A percentile compares a stretch with the other conserved stretches of the same genome.
phyloP scores from a whole-genome alignment of 2,113 vertebrate species.

The Perognathus longimembris region DNA sequence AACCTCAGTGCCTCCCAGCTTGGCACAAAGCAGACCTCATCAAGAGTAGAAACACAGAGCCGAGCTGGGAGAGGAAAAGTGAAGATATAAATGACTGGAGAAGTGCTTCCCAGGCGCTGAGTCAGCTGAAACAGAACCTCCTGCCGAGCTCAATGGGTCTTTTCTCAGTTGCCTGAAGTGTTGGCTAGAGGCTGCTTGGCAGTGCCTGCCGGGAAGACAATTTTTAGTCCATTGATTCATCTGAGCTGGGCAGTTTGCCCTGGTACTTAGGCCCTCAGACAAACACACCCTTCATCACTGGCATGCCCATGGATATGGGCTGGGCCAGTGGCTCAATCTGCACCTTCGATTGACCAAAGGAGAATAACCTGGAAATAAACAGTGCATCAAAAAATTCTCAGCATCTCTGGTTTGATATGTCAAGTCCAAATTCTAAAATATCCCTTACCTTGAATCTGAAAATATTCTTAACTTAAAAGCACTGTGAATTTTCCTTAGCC shows the following conservation, averaged over 20 bases:
- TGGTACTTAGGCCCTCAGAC: slow-evolving; percentile 73
- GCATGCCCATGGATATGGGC: slow-evolving; percentile 8
- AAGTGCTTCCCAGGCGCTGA: slow-evolving; percentile 69
- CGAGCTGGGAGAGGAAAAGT: slow-evolving; percentile 11
- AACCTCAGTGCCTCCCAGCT: slow-evolving; percentile 47
- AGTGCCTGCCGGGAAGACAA: slow-evolving; percentile 73
- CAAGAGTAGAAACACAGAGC: slow-evolving; percentile 9
- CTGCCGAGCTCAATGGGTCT: slow-evolving; percentile 74
- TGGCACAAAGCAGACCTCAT: slow-evolving; percentile 60
- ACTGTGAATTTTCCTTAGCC: background rate
- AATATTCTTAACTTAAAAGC: background rate
- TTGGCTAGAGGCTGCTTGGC: slow-evolving; percentile 74
- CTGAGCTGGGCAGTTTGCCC: slow-evolving; percentile 76
- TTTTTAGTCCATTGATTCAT: slow-evolving; percentile 81
- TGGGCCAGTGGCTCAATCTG: slow-evolving; percentile 22
- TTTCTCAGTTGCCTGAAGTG: slow-evolving; percentile 66
- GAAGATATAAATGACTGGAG: slow-evolving; percentile 64
- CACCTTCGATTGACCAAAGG: background rate
- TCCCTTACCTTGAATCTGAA: background rate
- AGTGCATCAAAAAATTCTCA: background rate
- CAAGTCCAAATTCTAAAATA: background rate
- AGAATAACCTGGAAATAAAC: background rate
- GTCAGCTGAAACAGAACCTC: slow-evolving; percentile 68
- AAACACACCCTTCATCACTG: slow-evolving; percentile 71
- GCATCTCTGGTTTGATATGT: background rate